These are phyloP conservation scores for Euglossa dilemma DNA, from an alignment of 1,140 invertebrate genomes.

Conservation along the genomic window DNA sequence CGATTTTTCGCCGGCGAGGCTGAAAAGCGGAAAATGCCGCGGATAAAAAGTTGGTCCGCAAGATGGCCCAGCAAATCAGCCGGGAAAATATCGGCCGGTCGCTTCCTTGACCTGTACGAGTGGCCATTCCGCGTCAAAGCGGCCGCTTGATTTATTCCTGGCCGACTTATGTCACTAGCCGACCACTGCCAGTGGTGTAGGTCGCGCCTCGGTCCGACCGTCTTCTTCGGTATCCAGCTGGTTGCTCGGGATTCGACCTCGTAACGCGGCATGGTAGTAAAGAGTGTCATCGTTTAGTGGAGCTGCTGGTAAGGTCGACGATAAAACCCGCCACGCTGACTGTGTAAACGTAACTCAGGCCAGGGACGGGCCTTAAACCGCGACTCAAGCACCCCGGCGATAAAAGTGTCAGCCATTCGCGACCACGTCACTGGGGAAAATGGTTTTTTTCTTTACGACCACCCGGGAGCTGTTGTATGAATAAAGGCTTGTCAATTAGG, in stretches of 20 bases:
- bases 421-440: conserved; percentile 10
- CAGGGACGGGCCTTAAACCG: conserved; percentile 64
- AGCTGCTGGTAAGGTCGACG: conserved; percentile 51
- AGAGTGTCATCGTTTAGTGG: conserved; percentile 66
- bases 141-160: conserved; percentile 53
- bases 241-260: neutral
- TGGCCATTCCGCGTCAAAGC: conserved; percentile 16
- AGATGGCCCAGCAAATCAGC: conserved; percentile 3
- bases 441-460: neutral
- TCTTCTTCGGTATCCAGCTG: neutral
- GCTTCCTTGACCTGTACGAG: neutral
- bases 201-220: conserved; percentile 22
- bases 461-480: no score
- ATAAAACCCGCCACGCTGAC: conserved; percentile 60
- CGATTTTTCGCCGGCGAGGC: neutral
- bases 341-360: conserved; percentile 60
- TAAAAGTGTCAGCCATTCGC: conserved; percentile 53
- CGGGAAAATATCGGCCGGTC: neutral
- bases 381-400: conserved; percentile 49
- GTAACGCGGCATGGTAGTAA: conserved; percentile 54
- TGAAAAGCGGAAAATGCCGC: neutral
- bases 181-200: conserved; percentile 34
- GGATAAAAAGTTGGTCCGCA: neutral
- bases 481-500: neutral
- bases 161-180: conserved; percentile 41